Evolutionary conservation across 2,888 invertebrate species (phyloP), one percentile per base, ranked within the genome.

Genomic region (Hirtodrosophila confusa): DNA sequence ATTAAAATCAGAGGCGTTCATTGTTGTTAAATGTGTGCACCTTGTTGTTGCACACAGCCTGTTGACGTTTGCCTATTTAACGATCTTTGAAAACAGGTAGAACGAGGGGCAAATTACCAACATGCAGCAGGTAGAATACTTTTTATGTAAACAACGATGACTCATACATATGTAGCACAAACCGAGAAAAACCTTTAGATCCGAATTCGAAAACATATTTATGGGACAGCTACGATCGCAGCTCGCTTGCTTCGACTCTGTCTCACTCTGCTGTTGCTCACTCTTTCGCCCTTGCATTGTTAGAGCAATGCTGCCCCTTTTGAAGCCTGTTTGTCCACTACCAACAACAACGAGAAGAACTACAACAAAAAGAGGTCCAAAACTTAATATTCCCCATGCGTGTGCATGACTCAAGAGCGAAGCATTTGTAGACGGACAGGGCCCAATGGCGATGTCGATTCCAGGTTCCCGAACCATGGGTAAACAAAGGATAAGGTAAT

Each of bases 101-200:
- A 66, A 64, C 48, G 27, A n/a, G 23, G 35, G 40, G 33, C 12
- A 50, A 61, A 54, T 41, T n/a, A n/a, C n/a, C n/a, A n/a, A 65
- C 69, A 44, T 79, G 88, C 76, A 86, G 69, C 82, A 82, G 88
- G 88, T 82, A 87, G 73, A 77, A 86, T 68, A 82, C 82, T 85
- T 87, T 85, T 68, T 75, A 85, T 64, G 77, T 79, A 86, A 83
- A 83, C 83, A 88, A 56, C 54, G 67, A 65, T 83, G 83, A 88
- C 57, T 83, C 88, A 83, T n/a, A n/a, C n/a, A n/a, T n/a, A n/a
- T 65, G 3, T 17, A 24, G 23, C 9, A n/a, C n/a, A n/a, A n/a
- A n/a, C n/a, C n/a, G n/a, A n/a, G n/a, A n/a, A n/a, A n/a, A n/a
- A n/a, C n/a, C n/a, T n/a, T n/a, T n/a, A n/a, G n/a, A n/a, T n/a